phyloP scores from a whole-genome alignment of 2,113 vertebrate genomes.

The Callospermophilus lateralis region DNA sequence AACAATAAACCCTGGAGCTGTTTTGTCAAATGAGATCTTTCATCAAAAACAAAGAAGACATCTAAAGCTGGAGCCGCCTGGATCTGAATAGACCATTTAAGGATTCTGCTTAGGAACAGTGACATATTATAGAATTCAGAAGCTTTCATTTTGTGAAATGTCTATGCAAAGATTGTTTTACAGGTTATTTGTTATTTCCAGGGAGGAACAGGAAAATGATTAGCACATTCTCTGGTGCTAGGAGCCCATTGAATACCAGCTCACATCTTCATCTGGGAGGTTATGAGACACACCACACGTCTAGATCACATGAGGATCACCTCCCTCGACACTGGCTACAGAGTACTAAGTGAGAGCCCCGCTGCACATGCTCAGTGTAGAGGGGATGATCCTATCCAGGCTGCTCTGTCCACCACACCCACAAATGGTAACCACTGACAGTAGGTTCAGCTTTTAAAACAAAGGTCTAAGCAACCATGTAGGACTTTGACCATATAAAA shows the following conservation, averaged over 20 bases:
- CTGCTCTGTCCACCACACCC: neutral
- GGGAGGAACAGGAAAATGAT: conserved; percentile 46
- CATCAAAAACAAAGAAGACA: conserved; percentile 39
- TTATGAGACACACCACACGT: neutral
- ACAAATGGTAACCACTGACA: neutral
- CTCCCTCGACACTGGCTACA: neutral
- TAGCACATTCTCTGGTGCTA: neutral
- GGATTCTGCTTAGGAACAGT: conserved; percentile 30
- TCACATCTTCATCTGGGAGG: neutral
- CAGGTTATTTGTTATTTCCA: conserved; percentile 52
- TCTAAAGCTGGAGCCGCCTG: neutral
- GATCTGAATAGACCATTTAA: conserved; percentile 50
- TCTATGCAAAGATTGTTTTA: conserved; percentile 15
- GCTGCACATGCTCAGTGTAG: neutral
- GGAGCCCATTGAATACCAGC: neutral
- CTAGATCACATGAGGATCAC: neutral
- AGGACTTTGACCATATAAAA: neutral
- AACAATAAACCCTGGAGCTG: conserved; percentile 28
- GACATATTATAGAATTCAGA: neutral
- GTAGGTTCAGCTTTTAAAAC: neutral
- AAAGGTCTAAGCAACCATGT: neutral
- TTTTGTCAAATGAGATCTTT: conserved; percentile 60
- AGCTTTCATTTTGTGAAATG: conserved; percentile 51
- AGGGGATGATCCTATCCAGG: neutral
- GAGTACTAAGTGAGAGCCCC: conserved; percentile 1